phyloP scores from a whole-genome alignment of 2,113 vertebrate species.

The Microcebus ravelobensis region DNA sequence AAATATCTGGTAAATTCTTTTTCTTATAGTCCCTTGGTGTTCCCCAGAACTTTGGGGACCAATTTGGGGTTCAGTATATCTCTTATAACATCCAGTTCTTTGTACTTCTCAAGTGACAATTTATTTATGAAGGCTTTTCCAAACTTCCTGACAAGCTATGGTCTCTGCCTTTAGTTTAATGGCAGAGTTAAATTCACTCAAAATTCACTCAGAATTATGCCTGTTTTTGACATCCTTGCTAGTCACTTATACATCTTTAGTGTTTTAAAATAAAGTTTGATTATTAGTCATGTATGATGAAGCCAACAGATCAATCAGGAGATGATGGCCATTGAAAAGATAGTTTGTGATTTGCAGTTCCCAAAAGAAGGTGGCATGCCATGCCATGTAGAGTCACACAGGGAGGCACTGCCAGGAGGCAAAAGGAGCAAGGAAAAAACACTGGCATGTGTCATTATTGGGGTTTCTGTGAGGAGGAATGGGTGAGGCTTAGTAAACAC shows the following conservation, averaged over 20 bases:
- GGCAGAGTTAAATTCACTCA: too few species aligned
- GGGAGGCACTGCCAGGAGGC: not conserved
- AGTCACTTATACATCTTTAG: not conserved
- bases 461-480: not conserved
- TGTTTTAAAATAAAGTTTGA: not conserved
- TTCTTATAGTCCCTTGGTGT: not conserved
- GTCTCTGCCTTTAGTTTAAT: not conserved
- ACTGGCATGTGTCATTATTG: not conserved
- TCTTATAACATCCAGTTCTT: not conserved
- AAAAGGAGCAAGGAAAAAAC: not conserved
- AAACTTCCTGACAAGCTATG: not conserved
- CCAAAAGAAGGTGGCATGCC: not conserved
- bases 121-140: conserved; percentile 8
- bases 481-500: not conserved
- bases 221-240: not conserved
- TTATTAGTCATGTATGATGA: not conserved
- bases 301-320: not conserved
- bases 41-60: not conserved
- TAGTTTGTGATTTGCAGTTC: not conserved
- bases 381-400: not conserved
- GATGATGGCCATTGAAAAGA: not conserved
- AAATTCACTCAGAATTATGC: not conserved
- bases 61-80: not conserved
- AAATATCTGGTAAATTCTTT: conserved; percentile 39
- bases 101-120: not conserved